A percentile compares a stretch with the other conserved stretches of the same genome.
These are phyloP conservation scores for Caradrina clavipalpis DNA, from an alignment of 2,888 invertebrate species.

Conservation along the genomic window DNA sequence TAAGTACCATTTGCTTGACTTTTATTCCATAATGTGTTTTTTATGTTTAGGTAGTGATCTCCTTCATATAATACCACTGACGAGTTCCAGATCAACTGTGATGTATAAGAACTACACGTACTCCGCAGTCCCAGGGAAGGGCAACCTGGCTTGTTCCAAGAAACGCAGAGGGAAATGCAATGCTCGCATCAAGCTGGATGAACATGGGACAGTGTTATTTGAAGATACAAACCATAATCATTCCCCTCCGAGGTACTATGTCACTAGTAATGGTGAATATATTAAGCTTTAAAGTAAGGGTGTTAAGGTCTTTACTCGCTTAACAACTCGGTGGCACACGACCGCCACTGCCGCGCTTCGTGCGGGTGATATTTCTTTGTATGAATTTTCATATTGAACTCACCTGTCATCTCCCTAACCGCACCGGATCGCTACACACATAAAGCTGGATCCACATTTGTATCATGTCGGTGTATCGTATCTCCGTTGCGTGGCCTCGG, in stretches of 20 bases:
- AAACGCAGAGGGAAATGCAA: constrained; percentile 51
- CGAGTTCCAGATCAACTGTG: constrained; percentile 9
- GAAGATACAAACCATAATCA: constrained; percentile 51
- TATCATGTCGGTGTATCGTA: no score
- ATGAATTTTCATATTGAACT: no score
- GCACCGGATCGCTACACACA: no score
- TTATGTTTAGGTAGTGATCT: constrained; percentile 4
- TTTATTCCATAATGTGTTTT: background rate
- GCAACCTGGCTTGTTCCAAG: constrained; percentile 49
- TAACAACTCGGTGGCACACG: no score
- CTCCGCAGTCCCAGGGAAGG: constrained; percentile 23
- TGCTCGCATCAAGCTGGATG: constrained; percentile 44
- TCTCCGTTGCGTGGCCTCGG: no score
- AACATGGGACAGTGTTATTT: constrained; percentile 31
- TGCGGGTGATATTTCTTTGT: no score
- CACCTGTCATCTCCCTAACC: no score
- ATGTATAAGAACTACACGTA: constrained; percentile 56
- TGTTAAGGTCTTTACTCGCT: no score
- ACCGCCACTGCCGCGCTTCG: no score
- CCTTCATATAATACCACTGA: constrained; percentile 16
- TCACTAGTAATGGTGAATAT: constrained; percentile 24
- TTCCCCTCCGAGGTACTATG: constrained; percentile 44
- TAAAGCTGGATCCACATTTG: no score
- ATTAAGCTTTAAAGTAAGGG: background rate
- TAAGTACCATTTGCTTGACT: no score